Percentiles rank a stretch among this genome's conserved stretches.
Conservation (phyloP, 2,888 invertebrate species). For the Exephanes ischioxanthus region DNA sequence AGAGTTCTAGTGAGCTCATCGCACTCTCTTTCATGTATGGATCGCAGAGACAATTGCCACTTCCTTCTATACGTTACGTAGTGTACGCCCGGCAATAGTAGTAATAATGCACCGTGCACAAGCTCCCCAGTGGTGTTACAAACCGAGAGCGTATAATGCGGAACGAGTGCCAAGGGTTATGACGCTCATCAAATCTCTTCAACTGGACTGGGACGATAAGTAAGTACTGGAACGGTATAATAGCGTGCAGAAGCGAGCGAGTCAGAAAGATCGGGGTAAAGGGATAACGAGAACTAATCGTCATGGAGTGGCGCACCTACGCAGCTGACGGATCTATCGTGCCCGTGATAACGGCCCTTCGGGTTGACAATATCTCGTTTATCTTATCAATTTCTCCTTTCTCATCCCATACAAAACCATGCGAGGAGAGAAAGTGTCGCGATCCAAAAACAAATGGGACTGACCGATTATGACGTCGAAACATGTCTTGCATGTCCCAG, state of each 20-base stretch:
- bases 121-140: conserved; percentile 64
- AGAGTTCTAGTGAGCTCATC: not conserved
- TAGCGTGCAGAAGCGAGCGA: conserved; percentile 5
- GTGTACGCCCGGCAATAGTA: conserved; percentile 38
- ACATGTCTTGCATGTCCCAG: no score
- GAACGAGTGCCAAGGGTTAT: conserved; percentile 65
- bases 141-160: conserved; percentile 65
- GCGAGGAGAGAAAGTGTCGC: no score
- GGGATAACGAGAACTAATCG: conserved; percentile 36
- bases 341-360: not conserved
- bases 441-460: no score
- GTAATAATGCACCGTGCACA: conserved; percentile 30
- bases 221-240: conserved; percentile 8
- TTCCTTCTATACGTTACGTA: conserved; percentile 72
- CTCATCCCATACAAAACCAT: no score
- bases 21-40: conserved; percentile 55
- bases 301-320: conserved; percentile 4
- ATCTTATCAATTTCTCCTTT: not conserved
- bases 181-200: conserved; percentile 72
- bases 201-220: conserved; percentile 58
- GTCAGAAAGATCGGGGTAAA: conserved; percentile 6
- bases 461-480: no score
- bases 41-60: conserved; percentile 79
- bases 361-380: conserved; percentile 1
- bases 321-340: not conserved